Percentiles rank a stretch among this genome's conserved stretches.
Evolutionary conservation across 2,113 vertebrate genomes (phyloP).

Genomic region (Dicaeum eximium): DNA sequence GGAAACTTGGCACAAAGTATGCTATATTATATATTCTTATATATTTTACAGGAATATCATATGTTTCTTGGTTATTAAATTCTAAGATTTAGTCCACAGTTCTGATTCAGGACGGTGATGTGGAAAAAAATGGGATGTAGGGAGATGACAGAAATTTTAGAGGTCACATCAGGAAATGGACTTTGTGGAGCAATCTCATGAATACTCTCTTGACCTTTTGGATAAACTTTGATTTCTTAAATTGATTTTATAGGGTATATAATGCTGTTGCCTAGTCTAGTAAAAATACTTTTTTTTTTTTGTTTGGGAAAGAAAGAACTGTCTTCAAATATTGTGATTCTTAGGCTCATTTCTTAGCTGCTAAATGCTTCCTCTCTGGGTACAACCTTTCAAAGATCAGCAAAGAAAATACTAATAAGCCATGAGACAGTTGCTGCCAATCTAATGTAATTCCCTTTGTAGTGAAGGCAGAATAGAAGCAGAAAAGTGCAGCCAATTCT

Average conservation of each 20-base stretch:
- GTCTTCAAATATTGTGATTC: neutral
- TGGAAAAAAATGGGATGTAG: neutral
- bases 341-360: neutral
- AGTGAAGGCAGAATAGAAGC: neutral
- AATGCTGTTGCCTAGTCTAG: neutral
- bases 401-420: constrained; percentile 7
- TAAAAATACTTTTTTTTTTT: neutral
- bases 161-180: neutral
- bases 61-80: neutral
- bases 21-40: neutral
- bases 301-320: neutral
- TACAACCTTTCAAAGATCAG: constrained; percentile 1
- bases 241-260: neutral
- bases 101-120: neutral
- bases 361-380: neutral
- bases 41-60: neutral
- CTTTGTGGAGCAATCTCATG: neutral
- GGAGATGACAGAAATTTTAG: neutral
- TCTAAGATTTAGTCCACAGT: neutral
- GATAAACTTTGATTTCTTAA: neutral
- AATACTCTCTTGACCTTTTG: neutral
- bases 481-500: neutral
- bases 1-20: neutral
- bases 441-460: constrained; percentile 18
- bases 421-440: neutral